phyloP scores from a whole-genome alignment of 2,888 invertebrate species.

The Helleia helle region DNA sequence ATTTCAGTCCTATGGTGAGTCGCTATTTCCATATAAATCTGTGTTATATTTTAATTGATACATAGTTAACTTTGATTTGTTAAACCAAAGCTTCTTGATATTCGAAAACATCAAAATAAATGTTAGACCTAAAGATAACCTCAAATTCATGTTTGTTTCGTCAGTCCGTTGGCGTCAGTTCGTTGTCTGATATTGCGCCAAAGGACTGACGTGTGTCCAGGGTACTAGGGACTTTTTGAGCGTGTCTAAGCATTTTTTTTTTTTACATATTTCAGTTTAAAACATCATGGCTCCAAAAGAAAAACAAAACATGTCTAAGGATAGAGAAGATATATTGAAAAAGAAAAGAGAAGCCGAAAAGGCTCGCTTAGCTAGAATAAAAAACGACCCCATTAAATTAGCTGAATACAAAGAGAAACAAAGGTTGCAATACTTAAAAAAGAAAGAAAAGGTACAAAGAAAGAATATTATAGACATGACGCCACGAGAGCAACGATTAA shows the following conservation, averaged over 20 bases:
- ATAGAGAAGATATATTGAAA: conserved; percentile 12
- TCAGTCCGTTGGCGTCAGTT: conserved; percentile 23
- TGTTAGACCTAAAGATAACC: conserved; percentile 18
- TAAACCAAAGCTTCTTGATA: conserved; percentile 20
- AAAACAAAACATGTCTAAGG: conserved; percentile 11
- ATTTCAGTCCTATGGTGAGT: conserved; percentile 18
- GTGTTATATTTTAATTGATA: conserved; percentile 19
- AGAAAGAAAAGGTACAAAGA: conserved; percentile 16
- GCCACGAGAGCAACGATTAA: conserved; percentile 18
- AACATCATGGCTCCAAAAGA: no score
- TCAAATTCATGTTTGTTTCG: conserved; percentile 22
- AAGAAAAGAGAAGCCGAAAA: conserved; percentile 22
- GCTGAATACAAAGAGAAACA: conserved; percentile 18
- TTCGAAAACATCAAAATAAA: conserved; percentile 15
- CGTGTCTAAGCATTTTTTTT: conserved; percentile 16
- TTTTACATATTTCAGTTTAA: conserved; percentile 13
- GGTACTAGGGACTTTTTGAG: no score
- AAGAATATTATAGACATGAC: conserved; percentile 15
- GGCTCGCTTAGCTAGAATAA: conserved; percentile 21
- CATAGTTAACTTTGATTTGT: conserved; percentile 18
- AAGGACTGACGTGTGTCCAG: no score
- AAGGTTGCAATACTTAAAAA: conserved; percentile 16
- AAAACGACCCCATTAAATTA: conserved; percentile 22
- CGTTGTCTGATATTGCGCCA: conserved; percentile 19
- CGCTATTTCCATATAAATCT: conserved; percentile 21